These are phyloP conservation scores for Zaprionus kolodkinae DNA, from an alignment of 1,140 invertebrate species.

Conservation along the genomic window DNA sequence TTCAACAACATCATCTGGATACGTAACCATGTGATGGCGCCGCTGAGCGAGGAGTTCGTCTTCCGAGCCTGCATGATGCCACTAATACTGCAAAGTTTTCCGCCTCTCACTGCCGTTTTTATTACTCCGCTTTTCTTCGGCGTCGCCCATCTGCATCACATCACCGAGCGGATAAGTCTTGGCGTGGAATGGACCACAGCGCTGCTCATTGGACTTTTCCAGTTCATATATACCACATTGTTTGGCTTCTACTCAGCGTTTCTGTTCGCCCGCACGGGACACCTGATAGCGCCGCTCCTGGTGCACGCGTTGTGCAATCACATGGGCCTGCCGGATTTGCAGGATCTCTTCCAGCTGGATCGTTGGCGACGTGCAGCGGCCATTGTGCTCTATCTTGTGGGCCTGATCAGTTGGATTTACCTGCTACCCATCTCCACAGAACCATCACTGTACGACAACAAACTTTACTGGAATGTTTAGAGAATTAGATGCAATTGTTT, in stretches of 20 bases:
- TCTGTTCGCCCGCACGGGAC: constrained; percentile 93
- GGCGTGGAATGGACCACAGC: constrained; percentile 89
- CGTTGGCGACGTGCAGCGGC: constrained; percentile 88
- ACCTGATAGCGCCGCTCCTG: constrained; percentile 94
- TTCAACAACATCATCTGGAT: constrained; percentile 92
- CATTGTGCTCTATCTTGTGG: constrained; percentile 89
- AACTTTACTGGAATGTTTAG: constrained; percentile 85
- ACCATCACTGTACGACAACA: constrained; percentile 91
- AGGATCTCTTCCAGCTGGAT: constrained; percentile 89
- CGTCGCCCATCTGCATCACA: constrained; percentile 96
- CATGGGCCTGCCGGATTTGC: constrained; percentile 97
- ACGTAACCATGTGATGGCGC: constrained; percentile 95
- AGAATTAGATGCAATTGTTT: background rate
- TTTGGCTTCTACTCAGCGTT: constrained; percentile 97
- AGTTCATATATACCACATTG: constrained; percentile 95
- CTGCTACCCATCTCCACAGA: constrained; percentile 91
- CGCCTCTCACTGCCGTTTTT: constrained; percentile 90
- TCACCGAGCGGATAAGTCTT: constrained; percentile 90
- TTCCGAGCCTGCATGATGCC: constrained; percentile 98
- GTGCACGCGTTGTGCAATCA: constrained; percentile 98
- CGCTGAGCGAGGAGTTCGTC: constrained; percentile 97
- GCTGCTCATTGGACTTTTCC: constrained; percentile 90
- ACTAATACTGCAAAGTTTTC: constrained; percentile 92
- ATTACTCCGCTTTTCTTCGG: constrained; percentile 97
- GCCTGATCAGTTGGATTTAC: constrained; percentile 91